These are phyloP conservation scores for Leptatherina wallacei DNA, from an alignment of 2,797 vertebrate genomes.

Conservation along the genomic window DNA sequence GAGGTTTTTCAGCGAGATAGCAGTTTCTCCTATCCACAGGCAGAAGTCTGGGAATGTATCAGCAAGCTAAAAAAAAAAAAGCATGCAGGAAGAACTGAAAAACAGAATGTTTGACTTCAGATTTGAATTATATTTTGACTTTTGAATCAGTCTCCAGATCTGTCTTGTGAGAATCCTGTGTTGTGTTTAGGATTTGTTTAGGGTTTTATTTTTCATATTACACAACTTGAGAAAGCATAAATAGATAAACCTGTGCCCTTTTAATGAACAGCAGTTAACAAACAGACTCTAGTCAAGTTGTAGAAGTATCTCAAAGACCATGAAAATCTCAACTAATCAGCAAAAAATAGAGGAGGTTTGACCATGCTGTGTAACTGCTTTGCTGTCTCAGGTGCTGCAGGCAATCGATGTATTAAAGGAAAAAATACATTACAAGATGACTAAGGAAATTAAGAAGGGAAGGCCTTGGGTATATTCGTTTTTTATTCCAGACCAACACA, in stretches of 20 bases:
- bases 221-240: neutral
- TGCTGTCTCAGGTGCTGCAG: neutral
- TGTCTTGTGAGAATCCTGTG: neutral
- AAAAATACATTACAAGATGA: neutral
- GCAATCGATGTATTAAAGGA: neutral
- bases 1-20: neutral
- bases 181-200: neutral
- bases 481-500: neutral
- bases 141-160: neutral
- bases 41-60: neutral
- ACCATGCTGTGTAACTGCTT: neutral
- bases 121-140: too few species aligned
- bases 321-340: neutral
- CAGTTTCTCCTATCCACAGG: neutral
- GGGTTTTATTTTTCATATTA: neutral
- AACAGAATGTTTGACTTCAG: neutral
- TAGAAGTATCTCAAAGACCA: neutral
- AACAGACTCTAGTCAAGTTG: neutral
- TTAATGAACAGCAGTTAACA: neutral
- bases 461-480: neutral
- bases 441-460: neutral
- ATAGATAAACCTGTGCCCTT: neutral
- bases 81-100: neutral
- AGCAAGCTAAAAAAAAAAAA: neutral
- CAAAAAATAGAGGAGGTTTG: neutral